Evolutionary conservation across 2,113 vertebrate genomes (phyloP).

Genomic region (Equus przewalskii): DNA sequence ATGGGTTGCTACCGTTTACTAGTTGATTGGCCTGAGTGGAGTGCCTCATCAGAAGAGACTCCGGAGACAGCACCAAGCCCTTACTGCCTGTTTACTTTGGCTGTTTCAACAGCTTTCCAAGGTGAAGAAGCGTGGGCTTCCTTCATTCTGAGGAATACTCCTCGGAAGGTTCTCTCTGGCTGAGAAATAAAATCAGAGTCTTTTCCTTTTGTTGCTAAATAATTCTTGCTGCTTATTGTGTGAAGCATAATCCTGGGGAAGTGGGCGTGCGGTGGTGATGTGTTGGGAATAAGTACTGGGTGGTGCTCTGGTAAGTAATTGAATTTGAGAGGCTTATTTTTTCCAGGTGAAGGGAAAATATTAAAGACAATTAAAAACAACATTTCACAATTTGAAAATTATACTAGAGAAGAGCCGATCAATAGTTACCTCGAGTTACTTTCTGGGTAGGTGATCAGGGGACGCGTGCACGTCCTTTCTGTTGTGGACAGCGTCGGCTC

Average conservation of each 20-base stretch:
- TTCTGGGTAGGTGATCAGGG: constrained; percentile 8
- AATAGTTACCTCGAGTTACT: background rate
- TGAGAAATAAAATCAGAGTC: background rate
- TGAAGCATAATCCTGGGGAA: background rate
- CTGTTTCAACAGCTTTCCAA: background rate
- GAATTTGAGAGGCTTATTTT: background rate
- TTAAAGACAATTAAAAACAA: background rate
- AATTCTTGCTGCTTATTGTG: background rate
- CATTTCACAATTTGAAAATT: background rate
- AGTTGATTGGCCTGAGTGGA: background rate
- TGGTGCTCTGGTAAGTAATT: background rate
- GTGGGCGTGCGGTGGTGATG: fast-evolving
- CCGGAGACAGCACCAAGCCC: background rate
- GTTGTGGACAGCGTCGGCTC: background rate
- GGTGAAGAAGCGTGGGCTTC: too few relatives aligned
- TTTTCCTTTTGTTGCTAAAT: background rate
- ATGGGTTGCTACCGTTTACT: background rate
- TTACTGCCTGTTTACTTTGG: background rate
- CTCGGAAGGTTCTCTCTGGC: background rate
- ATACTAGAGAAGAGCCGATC: background rate
- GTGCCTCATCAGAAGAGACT: background rate
- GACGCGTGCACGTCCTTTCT: background rate
- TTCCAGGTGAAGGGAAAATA: background rate
- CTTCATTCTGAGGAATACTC: background rate
- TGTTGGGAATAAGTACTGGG: background rate